These are phyloP conservation scores for Muscicapa striata DNA, from an alignment of 2,797 vertebrate species.

Conservation along the genomic window DNA sequence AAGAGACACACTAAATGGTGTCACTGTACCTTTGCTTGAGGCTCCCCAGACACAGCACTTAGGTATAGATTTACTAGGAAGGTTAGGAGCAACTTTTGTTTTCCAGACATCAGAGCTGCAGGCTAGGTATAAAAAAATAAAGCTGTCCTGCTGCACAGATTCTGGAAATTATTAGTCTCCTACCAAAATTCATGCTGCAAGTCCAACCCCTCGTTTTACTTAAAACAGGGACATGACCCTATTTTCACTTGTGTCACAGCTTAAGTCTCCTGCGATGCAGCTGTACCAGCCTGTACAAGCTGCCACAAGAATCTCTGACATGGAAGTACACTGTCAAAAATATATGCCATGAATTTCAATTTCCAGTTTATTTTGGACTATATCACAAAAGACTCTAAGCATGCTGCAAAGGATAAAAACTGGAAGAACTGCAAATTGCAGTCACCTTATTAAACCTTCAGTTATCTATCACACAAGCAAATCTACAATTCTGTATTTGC, in stretches of 20 bases:
- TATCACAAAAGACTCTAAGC: not conserved
- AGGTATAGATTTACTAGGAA: not conserved
- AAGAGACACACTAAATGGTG: not conserved
- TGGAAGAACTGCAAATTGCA: not conserved
- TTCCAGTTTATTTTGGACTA: not conserved
- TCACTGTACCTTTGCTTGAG: not conserved
- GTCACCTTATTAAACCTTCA: not conserved
- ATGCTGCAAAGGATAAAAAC: not conserved
- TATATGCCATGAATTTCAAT: not conserved
- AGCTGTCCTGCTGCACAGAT: not conserved
- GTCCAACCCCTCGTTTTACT: not conserved
- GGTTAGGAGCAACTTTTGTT: not conserved
- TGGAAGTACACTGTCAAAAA: not conserved
- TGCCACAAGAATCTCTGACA: conserved; percentile 4
- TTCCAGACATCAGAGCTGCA: not conserved
- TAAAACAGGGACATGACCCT: not conserved
- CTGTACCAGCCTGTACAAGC: not conserved
- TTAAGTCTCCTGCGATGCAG: not conserved
- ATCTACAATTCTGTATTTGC: not conserved
- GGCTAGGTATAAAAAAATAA: not conserved
- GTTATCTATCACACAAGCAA: not conserved
- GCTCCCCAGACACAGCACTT: not conserved
- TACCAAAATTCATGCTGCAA: not conserved
- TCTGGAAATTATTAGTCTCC: not conserved
- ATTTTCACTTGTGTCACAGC: not conserved